phyloP scores from a whole-genome alignment of 2,113 vertebrate genomes.

The Rattus norvegicus region DNA sequence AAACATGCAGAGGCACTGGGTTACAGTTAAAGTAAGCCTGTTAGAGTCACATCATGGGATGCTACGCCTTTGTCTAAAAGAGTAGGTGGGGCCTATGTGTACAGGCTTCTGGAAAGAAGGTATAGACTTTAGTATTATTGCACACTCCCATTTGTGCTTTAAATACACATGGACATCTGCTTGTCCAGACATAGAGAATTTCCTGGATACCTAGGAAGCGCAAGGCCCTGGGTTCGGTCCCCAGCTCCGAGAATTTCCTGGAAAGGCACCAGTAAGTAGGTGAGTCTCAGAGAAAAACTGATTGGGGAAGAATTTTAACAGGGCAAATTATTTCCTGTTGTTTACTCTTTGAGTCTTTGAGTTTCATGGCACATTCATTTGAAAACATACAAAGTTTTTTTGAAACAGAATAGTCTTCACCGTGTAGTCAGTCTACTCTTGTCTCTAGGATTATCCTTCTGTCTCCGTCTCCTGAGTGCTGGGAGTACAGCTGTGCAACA shows the following conservation, averaged over 20 bases:
- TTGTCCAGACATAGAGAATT: not conserved
- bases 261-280: not conserved
- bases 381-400: not conserved
- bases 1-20: not conserved
- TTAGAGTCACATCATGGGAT: not conserved
- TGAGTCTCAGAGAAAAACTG: not conserved
- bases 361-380: not conserved
- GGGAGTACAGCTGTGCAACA: not conserved
- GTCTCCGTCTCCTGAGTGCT: not conserved
- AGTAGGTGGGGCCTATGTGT: not conserved
- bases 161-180: not conserved
- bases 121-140: not conserved
- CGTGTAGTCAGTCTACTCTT: not conserved
- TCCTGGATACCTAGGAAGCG: too few species aligned
- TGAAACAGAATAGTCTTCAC: not conserved
- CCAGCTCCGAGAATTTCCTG: not conserved
- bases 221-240: too few species aligned
- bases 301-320: not conserved
- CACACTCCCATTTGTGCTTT: not conserved
- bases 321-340: not conserved
- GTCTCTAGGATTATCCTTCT: not conserved
- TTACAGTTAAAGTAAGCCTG: not conserved
- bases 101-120: not conserved
- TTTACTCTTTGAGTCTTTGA: not conserved
- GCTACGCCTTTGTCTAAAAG: not conserved